These are phyloP conservation scores for Acanthopleura granulata DNA, from an alignment of 2,888 invertebrate species.

Conservation along the genomic window DNA sequence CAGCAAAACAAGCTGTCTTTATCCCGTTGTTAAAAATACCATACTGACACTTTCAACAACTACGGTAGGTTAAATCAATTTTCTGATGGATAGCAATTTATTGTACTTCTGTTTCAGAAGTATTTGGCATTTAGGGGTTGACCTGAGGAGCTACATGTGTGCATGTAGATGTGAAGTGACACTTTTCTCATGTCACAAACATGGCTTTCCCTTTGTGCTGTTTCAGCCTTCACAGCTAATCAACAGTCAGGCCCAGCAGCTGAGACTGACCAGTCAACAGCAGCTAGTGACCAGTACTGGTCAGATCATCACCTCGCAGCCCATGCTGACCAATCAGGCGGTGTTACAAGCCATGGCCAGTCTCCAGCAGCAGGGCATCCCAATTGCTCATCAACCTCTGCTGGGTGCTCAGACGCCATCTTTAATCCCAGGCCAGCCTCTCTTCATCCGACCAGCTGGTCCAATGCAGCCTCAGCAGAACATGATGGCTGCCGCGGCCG, in stretches of 20 bases:
- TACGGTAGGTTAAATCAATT: too few relatives aligned
- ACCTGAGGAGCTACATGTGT: not conserved
- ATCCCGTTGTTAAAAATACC: too few relatives aligned
- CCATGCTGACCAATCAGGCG: conserved; percentile 58
- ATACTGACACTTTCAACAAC: too few relatives aligned
- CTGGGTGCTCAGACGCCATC: conserved; percentile 50
- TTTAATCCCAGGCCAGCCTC: conserved; percentile 56
- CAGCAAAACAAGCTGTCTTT: too few relatives aligned
- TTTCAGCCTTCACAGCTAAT: conserved; percentile 41
- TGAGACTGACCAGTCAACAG: conserved; percentile 49
- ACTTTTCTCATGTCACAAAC: too few relatives aligned
- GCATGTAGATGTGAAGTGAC: too few relatives aligned
- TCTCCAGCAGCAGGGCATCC: conserved; percentile 52
- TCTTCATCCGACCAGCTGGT: conserved; percentile 59
- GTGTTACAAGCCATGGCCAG: conserved; percentile 60
- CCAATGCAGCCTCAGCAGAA: conserved; percentile 47
- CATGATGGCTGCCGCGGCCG: conserved; percentile 26
- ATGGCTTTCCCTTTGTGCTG: not conserved
- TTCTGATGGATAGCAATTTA: too few relatives aligned
- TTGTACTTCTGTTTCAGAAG: too few relatives aligned
- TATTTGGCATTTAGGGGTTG: too few relatives aligned
- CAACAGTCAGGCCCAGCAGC: conserved; percentile 46
- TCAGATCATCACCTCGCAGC: conserved; percentile 57
- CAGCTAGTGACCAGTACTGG: conserved; percentile 57
- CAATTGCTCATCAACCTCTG: conserved; percentile 52